Evolutionary conservation across 2,888 invertebrate genomes (phyloP).

Genomic region (Nezara viridula): DNA sequence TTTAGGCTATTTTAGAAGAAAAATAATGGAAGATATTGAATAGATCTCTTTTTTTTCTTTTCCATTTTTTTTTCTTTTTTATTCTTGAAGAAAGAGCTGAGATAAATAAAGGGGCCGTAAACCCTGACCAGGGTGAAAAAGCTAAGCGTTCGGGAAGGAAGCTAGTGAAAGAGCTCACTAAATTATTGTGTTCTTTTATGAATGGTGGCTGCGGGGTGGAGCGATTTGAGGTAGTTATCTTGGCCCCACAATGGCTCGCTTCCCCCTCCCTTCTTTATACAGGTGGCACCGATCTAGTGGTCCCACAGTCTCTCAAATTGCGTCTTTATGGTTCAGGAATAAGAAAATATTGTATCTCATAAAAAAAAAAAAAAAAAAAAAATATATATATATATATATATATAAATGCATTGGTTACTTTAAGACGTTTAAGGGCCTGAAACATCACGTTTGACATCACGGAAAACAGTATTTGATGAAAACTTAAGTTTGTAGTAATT

Average conservation of each 20-base stretch:
- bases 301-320: background rate
- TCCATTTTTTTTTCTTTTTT: background rate
- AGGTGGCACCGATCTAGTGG: background rate
- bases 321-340: background rate
- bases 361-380: background rate
- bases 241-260: background rate
- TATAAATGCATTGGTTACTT: too few relatives aligned
- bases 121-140: constrained; percentile 15
- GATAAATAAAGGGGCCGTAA: constrained; percentile 23
- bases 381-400: too few relatives aligned
- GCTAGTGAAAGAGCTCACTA: constrained; percentile 10
- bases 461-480: too few relatives aligned
- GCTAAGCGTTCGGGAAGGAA: constrained; percentile 31
- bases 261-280: background rate
- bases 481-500: too few relatives aligned
- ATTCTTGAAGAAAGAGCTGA: constrained; percentile 3
- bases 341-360: background rate
- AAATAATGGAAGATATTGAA: constrained; percentile 30
- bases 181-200: constrained; percentile 45
- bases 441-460: too few relatives aligned
- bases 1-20: background rate
- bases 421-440: too few relatives aligned
- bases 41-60: background rate
- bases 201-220: background rate
- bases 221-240: constrained; percentile 33